Conservation (phyloP, 2,888 invertebrate species). For the Muscina levida region DNA sequence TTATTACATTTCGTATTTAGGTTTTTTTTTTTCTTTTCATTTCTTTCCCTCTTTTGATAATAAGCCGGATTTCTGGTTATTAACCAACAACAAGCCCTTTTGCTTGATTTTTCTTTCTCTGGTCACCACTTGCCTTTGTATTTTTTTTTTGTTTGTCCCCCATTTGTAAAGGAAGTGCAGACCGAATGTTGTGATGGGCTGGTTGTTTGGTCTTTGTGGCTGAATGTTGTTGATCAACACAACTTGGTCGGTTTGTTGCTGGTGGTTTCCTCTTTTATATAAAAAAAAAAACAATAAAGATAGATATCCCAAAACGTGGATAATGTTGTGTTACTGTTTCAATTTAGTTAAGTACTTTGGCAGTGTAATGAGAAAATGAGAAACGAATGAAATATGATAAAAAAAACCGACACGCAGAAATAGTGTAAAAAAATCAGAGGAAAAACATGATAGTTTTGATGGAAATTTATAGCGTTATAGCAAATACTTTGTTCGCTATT, state of each 20-base stretch:
- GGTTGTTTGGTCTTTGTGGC: slow-evolving; percentile 25
- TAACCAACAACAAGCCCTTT: slow-evolving; percentile 47
- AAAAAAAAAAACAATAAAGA: slow-evolving; percentile 50
- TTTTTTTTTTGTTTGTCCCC: slow-evolving; percentile 1
- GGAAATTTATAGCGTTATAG: too few species aligned
- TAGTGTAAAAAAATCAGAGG: too few species aligned
- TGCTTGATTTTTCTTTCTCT: neutral
- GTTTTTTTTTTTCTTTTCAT: slow-evolving; percentile 24
- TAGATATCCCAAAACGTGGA: too few species aligned
- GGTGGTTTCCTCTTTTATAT: slow-evolving; percentile 45
- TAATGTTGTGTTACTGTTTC: slow-evolving; percentile 43
- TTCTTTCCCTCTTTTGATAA: slow-evolving; percentile 31
- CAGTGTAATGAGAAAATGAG: neutral
- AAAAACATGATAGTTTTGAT: too few species aligned
- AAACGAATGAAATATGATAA: neutral
- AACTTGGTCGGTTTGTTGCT: neutral
- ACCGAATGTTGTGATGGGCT: slow-evolving; percentile 1
- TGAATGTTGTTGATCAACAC: too few species aligned
- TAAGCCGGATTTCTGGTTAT: slow-evolving; percentile 60
- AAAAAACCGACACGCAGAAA: too few species aligned
- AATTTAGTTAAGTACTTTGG: slow-evolving; percentile 43
- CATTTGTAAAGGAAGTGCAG: neutral
- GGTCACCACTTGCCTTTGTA: neutral
- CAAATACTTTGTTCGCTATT: too few species aligned
- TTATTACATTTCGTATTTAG: too few species aligned